Conservation (phyloP, 2,113 vertebrate species). For the Stegastes partitus region DNA sequence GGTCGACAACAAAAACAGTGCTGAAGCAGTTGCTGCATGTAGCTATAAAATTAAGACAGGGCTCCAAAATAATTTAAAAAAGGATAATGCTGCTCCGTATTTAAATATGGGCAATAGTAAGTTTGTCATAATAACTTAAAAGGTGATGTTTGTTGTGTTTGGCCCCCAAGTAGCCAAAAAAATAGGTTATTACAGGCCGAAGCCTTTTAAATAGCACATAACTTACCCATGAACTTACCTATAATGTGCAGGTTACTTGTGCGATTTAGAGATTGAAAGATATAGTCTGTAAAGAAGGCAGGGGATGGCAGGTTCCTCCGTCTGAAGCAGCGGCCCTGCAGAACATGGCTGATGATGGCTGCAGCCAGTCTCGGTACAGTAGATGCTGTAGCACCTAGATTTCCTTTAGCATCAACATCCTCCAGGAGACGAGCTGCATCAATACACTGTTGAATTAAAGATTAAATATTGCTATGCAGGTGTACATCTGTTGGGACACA, state of each 20-base stretch:
- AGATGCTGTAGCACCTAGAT: constrained; percentile 60
- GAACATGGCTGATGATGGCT: constrained; percentile 76
- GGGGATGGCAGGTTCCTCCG: constrained; percentile 71
- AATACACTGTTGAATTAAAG: constrained; percentile 73
- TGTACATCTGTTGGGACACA: accelerated
- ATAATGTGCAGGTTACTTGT: constrained; percentile 69
- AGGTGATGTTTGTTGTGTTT: too few species aligned
- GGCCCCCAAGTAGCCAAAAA: too few species aligned
- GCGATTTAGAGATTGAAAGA: constrained; percentile 80
- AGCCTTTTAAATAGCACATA: background rate
- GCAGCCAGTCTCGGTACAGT: constrained; percentile 75
- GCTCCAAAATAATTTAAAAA: too few species aligned
- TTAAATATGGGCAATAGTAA: too few species aligned
- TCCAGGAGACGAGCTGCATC: constrained; percentile 72
- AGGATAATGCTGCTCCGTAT: too few species aligned
- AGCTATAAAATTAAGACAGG: too few species aligned
- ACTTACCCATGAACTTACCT: constrained; percentile 56
- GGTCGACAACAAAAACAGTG: too few species aligned
- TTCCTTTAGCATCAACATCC: constrained; percentile 53
- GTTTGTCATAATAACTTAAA: too few species aligned
- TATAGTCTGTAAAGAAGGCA: constrained; percentile 78
- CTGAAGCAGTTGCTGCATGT: too few species aligned
- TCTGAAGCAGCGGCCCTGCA: constrained; percentile 77
- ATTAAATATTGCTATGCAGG: background rate
- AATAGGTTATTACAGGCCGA: too few species aligned